A percentile compares a stretch with the other conserved stretches of the same genome.
Evolutionary conservation across 2,888 invertebrate species (phyloP).

Genomic region (Sialis lutaria): DNA sequence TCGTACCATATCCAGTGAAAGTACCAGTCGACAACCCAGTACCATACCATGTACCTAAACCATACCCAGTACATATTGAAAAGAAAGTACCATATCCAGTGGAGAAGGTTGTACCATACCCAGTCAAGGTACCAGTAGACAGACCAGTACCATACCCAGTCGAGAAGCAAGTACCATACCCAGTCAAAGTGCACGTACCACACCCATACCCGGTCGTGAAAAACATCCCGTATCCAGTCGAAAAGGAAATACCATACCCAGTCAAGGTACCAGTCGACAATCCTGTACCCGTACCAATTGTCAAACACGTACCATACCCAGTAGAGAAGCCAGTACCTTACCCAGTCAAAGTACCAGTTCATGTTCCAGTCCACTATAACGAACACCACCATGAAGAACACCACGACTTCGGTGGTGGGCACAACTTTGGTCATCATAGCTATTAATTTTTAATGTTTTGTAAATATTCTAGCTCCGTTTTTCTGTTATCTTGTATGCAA

Average conservation of each 20-base stretch:
- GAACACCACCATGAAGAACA: too few relatives aligned
- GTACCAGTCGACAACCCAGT: conserved; percentile 45
- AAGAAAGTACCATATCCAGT: conserved; percentile 56
- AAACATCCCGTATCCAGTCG: conserved; percentile 43
- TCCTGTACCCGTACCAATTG: conserved; percentile 46
- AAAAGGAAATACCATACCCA: conserved; percentile 40
- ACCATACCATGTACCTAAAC: conserved; percentile 42
- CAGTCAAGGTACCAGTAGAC: conserved; percentile 42
- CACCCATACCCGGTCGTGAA: conserved; percentile 42
- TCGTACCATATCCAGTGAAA: conserved; percentile 44
- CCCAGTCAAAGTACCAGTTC: conserved; percentile 46
- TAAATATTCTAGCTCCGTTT: too few relatives aligned
- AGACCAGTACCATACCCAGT: conserved; percentile 50
- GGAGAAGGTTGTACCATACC: conserved; percentile 43
- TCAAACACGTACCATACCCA: conserved; percentile 41
- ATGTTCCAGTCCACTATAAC: conserved; percentile 32
- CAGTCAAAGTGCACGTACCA: conserved; percentile 46
- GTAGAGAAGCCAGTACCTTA: conserved; percentile 39
- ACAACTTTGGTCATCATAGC: too few relatives aligned
- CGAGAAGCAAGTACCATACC: conserved; percentile 53
- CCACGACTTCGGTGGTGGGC: too few relatives aligned
- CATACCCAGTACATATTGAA: conserved; percentile 47
- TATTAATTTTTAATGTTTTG: too few relatives aligned
- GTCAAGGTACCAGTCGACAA: conserved; percentile 46
- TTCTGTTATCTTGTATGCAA: too few relatives aligned